Conservation (phyloP, 2,797 vertebrate species). For the Melopsittacus undulatus region DNA sequence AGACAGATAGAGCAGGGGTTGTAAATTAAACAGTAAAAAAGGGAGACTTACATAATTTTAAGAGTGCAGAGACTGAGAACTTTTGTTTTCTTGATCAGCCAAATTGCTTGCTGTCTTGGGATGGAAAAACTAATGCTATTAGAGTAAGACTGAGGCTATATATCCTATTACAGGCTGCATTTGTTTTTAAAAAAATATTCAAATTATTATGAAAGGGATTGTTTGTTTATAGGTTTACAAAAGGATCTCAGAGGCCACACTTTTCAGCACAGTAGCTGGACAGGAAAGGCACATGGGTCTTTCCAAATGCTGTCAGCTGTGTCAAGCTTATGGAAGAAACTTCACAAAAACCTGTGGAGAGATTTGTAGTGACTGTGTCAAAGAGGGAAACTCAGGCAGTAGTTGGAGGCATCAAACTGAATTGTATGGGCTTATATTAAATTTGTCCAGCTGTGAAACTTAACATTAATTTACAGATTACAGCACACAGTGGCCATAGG, state of each 20-base stretch:
- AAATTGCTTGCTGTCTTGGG: conserved; percentile 23
- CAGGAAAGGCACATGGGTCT: conserved; percentile 23
- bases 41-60: not conserved
- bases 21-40: not conserved
- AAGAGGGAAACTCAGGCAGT: not conserved
- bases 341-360: conserved; percentile 22
- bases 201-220: conserved; percentile 48
- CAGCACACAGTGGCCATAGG: not conserved
- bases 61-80: conserved; percentile 31
- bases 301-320: conserved; percentile 40
- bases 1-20: not conserved
- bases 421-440: not conserved
- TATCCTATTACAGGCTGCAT: conserved; percentile 6
- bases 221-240: conserved; percentile 54
- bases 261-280: conserved; percentile 53
- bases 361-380: not conserved
- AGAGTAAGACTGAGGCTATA: conserved; percentile 12
- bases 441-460: not conserved
- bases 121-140: conserved; percentile 22
- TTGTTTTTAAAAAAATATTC: conserved; percentile 48
- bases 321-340: not conserved
- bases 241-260: conserved; percentile 38
- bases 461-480: not conserved
- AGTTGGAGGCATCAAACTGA: not conserved
- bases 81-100: conserved; percentile 19